Conservation (phyloP, 2,797 vertebrate genomes). For the Diglossa cyanea region DNA sequence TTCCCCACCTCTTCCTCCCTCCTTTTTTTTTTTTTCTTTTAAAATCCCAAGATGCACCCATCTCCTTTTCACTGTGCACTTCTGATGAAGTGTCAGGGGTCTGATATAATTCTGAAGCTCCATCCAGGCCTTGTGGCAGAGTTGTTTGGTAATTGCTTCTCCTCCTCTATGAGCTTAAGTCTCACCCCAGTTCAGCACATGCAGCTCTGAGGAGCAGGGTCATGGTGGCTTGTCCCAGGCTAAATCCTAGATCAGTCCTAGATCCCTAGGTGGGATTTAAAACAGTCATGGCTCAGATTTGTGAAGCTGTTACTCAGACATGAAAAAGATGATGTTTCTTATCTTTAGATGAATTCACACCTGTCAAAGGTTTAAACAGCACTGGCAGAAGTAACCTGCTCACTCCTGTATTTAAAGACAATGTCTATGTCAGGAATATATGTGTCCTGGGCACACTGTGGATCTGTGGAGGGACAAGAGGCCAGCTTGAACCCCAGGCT, state of each 20-base stretch:
- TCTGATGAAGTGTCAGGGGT: background rate
- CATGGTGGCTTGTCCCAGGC: background rate
- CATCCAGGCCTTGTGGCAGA: background rate
- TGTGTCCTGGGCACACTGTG: background rate
- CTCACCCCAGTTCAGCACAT: background rate
- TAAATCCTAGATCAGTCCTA: background rate
- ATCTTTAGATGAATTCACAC: background rate
- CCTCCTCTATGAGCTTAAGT: background rate
- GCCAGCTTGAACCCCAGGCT: background rate
- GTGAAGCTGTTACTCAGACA: background rate
- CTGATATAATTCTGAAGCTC: background rate
- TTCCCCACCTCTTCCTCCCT: fast-evolving
- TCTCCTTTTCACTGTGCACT: background rate
- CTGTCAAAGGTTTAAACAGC: background rate
- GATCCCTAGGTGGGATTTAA: background rate
- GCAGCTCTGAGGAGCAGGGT: background rate
- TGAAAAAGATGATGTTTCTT: background rate
- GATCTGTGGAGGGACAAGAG: background rate
- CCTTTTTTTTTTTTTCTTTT: background rate
- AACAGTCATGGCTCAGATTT: background rate
- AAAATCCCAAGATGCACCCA: background rate
- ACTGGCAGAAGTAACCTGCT: background rate
- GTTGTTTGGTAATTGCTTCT: background rate
- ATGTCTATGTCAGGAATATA: background rate
- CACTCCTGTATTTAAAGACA: background rate